phyloP scores from a whole-genome alignment of 1,140 invertebrate species.

The Psix sp. region DNA sequence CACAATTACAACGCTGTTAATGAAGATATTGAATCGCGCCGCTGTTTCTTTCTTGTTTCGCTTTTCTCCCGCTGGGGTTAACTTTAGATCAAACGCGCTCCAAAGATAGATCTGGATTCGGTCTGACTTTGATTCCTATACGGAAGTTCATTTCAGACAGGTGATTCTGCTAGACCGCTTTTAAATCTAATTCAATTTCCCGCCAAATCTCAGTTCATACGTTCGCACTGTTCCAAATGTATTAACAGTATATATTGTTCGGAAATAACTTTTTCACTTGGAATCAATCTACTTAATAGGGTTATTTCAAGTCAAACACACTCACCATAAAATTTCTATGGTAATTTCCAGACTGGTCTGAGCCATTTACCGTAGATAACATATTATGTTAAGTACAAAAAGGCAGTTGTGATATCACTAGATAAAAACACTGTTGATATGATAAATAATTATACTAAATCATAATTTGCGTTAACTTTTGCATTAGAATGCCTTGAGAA shows the following conservation, averaged over 20 bases:
- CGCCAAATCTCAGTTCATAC: not conserved
- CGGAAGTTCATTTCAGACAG: constrained; percentile 20
- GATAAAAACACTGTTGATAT: not conserved
- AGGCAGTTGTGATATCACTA: not conserved
- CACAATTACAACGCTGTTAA: constrained; percentile 25
- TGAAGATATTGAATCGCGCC: constrained; percentile 22
- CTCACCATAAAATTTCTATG: constrained; percentile 1
- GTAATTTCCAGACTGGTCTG: constrained; percentile 1
- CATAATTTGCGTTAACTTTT: no score
- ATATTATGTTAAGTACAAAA: constrained; percentile 4
- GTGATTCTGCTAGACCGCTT: constrained; percentile 4
- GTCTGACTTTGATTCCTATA: constrained; percentile 31
- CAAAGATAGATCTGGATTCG: constrained; percentile 25
- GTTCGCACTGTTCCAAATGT: no score
- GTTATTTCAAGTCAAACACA: not conserved
- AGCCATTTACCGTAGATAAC: constrained; percentile 1
- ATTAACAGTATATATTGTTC: no score
- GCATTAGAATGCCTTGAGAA: no score
- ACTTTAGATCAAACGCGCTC: constrained; percentile 37
- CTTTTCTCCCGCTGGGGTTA: constrained; percentile 13
- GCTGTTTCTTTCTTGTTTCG: not conserved
- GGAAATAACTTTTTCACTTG: not conserved
- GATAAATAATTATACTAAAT: not conserved
- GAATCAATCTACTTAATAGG: not conserved
- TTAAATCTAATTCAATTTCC: constrained; percentile 11